Conservation (phyloP, 2,797 vertebrate genomes). For the Pseudopleuronectes americanus region DNA sequence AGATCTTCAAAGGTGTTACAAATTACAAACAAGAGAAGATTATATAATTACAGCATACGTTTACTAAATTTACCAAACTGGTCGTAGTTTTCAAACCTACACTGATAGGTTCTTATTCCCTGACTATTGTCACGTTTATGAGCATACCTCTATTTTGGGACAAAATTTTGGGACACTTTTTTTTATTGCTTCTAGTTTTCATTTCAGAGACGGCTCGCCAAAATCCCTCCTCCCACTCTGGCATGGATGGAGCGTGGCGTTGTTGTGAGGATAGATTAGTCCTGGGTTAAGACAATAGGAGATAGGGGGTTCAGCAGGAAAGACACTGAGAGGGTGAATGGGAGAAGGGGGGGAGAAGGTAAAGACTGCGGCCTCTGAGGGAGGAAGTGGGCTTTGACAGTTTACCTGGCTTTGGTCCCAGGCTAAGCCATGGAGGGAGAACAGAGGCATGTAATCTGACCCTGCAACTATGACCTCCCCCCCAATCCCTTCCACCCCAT, state of each 20-base stretch:
- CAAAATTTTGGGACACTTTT: conserved; percentile 49
- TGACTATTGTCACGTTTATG: too few relatives aligned
- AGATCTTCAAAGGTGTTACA: too few relatives aligned
- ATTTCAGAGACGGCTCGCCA: conserved; percentile 12
- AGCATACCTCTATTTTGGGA: background rate
- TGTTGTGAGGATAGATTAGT: conserved; percentile 44
- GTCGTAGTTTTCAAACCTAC: background rate
- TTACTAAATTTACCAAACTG: background rate
- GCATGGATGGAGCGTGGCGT: background rate
- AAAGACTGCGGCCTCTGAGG: conserved; percentile 46
- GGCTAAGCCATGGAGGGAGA: conserved; percentile 50
- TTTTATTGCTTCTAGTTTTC: conserved; percentile 20
- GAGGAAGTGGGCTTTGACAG: conserved; percentile 76
- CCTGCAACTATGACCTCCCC: background rate
- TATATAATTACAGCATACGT: background rate
- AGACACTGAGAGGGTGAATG: conserved; percentile 16
- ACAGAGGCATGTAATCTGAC: conserved; percentile 40
- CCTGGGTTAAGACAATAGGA: conserved; percentile 29
- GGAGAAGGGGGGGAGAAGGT: background rate
- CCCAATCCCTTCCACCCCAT: conserved; percentile 15
- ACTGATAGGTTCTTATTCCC: too few relatives aligned
- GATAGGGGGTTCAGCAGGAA: background rate
- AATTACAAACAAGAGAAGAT: background rate
- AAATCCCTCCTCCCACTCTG: background rate
- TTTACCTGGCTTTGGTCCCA: conserved; percentile 73